Evolutionary conservation across 2,113 vertebrate genomes (phyloP), one percentile per base, ranked within the genome.

Genomic region (Elephas maximus): DNA sequence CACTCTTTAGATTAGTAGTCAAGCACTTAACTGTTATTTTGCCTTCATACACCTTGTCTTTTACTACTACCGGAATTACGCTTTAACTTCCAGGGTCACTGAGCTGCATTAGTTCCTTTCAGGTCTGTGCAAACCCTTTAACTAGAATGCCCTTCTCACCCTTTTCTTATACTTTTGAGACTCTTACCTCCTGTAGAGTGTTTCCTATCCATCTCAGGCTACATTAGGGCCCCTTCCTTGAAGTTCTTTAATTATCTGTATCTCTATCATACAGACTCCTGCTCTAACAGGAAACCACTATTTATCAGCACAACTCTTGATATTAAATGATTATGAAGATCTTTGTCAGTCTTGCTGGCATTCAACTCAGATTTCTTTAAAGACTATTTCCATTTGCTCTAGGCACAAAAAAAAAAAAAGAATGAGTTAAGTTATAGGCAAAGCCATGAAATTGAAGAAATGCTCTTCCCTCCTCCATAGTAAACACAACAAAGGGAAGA

Each of bases 311-410:
- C 10, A 90, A 80, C 24, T 28, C 10, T 78, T 77, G 67, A 67
- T 28, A 65, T 15, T 44, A 86, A 60, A 24, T 41, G 17, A 85
- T 45, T 60, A 7, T 73, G 21, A 91, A 88, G 44, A 84, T 53
- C 30, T 85, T 73, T 53, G 26, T 84, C 9, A 80, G 26, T 11
- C 67, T 85, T 24, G 63, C 41, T 51, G 63, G 45, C 15, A 65
- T 51, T 94, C 53, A 90, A 83, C 24, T 88, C 28, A 67, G 30
- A 77, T 71, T 91, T 88, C 71, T 77, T 73, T 80, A 76, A 80
- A 90, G 30, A 90, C 71, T 24, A 21, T 57, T 86, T 41, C 1
- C 4, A n/a, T 45, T 45, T 71, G 30, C 9, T 88, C 28, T 73
- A 62, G 28, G 17, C 6, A 92, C 18, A 51, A 69, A 65, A 17